Evolutionary conservation across 2,888 invertebrate genomes (phyloP), one percentile per base, ranked within the genome.

Genomic region (Acanthosepion esculentum): DNA sequence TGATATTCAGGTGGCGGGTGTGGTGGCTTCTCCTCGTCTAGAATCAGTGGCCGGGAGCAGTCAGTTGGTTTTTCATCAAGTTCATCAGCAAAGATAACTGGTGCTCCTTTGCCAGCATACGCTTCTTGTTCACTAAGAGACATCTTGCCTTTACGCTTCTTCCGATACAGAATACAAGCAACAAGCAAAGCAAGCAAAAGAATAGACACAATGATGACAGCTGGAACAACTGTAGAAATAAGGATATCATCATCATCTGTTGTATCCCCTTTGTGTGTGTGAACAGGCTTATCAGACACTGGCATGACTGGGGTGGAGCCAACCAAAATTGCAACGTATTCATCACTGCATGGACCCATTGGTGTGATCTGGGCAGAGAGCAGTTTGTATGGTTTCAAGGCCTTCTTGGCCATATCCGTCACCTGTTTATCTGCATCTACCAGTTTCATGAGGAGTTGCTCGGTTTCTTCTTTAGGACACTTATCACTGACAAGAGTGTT

Each of bases 21-120:
- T 29, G 99, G 99, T 26, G 99, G 99, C 97, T 99, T 99, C 97
- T 99, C 99, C 96, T 99, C 99, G 97, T 99, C 98, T 97, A 99
- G 98, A 96, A 99, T 99, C 94, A 99, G 98, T 12, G 99, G 99
- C 95, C 98, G 98, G 98, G 99, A 99, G 59, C 96, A 96, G 94
- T 98, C 98, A n/a, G 97, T 96, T 0, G 98, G 99, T 96, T 99
- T 98, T 97, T 99, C 99, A 96, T 99, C 99, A 92, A 99, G 98
- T 97, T 99, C 99, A 97, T 99, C 99, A 26, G 98, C 98, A 96
- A 99, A 99, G 97, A 99, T 99, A 91, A 99, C 99, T 0, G 99
- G 99, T 96, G 99, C 99, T 94, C 98, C 98, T 96, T 98, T 98
- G 95, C 97, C 97, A 95, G 97, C 97, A 95, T 97, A 97, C 8